Evolutionary conservation across 2,888 invertebrate genomes (phyloP), one percentile per base, ranked within the genome.

Genomic region (Polymixis lichenea): DNA sequence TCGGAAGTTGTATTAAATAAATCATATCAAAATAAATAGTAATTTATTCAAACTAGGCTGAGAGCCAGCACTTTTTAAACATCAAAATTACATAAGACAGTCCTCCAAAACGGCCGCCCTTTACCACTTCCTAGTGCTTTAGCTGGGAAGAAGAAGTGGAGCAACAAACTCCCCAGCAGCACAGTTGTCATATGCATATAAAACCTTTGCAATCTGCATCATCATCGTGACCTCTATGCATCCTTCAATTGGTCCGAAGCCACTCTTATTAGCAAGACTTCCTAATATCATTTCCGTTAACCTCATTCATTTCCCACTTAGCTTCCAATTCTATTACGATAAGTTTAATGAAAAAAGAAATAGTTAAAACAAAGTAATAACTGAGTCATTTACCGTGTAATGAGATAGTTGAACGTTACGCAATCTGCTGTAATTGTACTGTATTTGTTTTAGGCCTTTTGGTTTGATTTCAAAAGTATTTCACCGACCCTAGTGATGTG

Each of bases 331-430:
- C 77, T 49, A 65, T 77, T 85, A 77, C 72, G 58, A 56, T 60
- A 56, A 61, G 38, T 19, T 68, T 64, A 69, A 9, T 53, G 13
- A 2, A 32, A 75, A 82, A 84, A 78, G 28, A 82, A 82, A 82
- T 71, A 69, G 43, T 72, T 71, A 75, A 80, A 79, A 84, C 75
- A 86, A 83, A 75, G 71, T 78, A 68, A 64, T 79, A 77, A 66
- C 65, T 7, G 61, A 83, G 19, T 61, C 86, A 62, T 79, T 43
- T 55, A 78, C 86, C 80, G 88, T 87, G 77, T 86, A 86, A 86
- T 78, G 66, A 86, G 72, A 60, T 61, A 25, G 28, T 64, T 49
- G n/a, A 43, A 60, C 0, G 53, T 86, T 81, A 72, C 53, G 61
- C 58, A 75, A 87, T 32, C 5, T n/a, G 11, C 4, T 55, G 11